phyloP scores from a whole-genome alignment of 1,140 invertebrate species.

The Oncopodura yosiiana region DNA sequence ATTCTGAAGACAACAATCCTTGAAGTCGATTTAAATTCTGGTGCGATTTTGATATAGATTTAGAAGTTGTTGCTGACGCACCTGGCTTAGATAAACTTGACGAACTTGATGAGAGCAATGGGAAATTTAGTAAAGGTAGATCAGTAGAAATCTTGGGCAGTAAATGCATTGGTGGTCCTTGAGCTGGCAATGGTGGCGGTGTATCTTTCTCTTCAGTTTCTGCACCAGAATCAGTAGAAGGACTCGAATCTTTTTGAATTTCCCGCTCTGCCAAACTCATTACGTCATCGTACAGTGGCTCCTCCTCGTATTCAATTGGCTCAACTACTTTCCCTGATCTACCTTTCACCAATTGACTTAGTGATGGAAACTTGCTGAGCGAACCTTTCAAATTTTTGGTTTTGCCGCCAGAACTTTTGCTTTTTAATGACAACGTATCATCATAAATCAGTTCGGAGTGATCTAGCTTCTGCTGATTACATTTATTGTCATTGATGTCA shows the following conservation, averaged over 20 bases:
- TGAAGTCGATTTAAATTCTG: background rate
- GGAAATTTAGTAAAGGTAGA: slow-evolving; percentile 25
- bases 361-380: background rate
- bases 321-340: slow-evolving; percentile 5
- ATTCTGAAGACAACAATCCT: background rate
- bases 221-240: background rate
- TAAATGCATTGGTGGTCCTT: slow-evolving; percentile 28
- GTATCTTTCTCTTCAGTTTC: slow-evolving; percentile 21
- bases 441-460: slow-evolving; percentile 18
- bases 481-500: slow-evolving; percentile 14
- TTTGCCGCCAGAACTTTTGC: slow-evolving; percentile 12
- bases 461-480: background rate
- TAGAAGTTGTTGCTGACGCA: no score
- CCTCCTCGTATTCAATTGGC: slow-evolving; percentile 10
- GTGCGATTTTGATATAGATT: background rate
- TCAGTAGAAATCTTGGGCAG: slow-evolving; percentile 20
- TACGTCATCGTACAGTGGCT: slow-evolving; percentile 34
- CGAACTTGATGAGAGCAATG: slow-evolving; percentile 12
- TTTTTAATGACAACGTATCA: slow-evolving; percentile 27
- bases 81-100: no score
- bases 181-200: slow-evolving; percentile 30
- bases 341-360: background rate
- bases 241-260: slow-evolving; percentile 6
- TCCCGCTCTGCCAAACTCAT: slow-evolving; percentile 14
- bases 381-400: background rate